phyloP scores from a whole-genome alignment of 2,797 vertebrate genomes.

The Forpus xanthops region DNA sequence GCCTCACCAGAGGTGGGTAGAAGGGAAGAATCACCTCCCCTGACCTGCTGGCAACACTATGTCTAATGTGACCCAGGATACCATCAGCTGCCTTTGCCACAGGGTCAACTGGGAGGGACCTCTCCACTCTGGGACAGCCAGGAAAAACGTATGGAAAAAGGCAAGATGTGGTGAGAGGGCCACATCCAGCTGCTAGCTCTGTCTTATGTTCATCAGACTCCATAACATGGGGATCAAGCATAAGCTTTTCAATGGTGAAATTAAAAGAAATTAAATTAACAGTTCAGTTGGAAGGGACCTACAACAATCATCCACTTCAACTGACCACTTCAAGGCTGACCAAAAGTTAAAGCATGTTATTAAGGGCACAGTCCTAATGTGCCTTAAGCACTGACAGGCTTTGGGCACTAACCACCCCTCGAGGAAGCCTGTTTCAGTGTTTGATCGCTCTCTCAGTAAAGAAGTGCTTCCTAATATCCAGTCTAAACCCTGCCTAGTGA shows the following conservation, averaged over 20 bases:
- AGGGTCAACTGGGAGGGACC: background rate
- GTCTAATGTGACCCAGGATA: background rate
- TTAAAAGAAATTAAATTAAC: background rate
- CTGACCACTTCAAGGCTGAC: background rate
- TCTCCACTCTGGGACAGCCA: fast-evolving
- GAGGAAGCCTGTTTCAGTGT: background rate
- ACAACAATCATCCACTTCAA: background rate
- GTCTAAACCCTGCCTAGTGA: background rate
- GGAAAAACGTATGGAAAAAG: background rate
- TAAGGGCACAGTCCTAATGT: background rate
- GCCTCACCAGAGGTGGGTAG: background rate
- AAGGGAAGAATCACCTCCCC: background rate
- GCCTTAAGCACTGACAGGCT: background rate
- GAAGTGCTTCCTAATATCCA: background rate
- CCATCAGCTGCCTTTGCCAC: fast-evolving
- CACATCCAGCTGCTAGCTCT: background rate
- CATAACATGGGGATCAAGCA: background rate
- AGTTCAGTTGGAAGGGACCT: background rate
- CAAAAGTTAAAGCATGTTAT: background rate
- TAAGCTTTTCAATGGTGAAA: background rate
- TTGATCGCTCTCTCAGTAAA: background rate
- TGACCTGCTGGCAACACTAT: fast-evolving
- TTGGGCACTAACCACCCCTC: fast-evolving
- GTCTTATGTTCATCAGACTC: background rate
- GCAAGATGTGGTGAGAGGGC: background rate